Evolutionary conservation across 2,888 invertebrate genomes (phyloP), one percentile per base, ranked within the genome.

Genomic region (Pogonocherus hispidulus): DNA sequence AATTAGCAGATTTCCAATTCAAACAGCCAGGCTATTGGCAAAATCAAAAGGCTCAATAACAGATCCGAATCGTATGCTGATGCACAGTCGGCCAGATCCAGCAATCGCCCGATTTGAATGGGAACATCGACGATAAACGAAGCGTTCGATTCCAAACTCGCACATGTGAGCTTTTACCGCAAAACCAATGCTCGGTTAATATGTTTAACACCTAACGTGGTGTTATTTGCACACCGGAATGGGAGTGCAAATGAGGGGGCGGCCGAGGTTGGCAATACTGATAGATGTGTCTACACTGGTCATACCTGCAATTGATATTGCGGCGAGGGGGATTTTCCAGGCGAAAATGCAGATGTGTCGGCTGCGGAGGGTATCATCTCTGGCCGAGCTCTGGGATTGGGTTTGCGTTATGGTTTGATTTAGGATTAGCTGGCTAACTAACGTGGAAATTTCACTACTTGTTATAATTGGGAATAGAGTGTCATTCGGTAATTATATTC

Each of bases 121-220:
- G 27, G n/a, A 27, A 27, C 44, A 52, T 46, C 62, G 66, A 49
- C 70, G 68, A 72, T 69, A 60, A 77, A 62, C 69, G 70, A 71
- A 41, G 72, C 73, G 82, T 74, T 70, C 78, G 76, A 67, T 60
- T 55, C 64, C 56, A 63, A 69, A 69, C 76, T 76, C 80, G 77
- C 80, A 80, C 80, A 80, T 80, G 81, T 80, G 80, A 78, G 79
- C 81, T 80, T 78, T 78, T 71, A 76, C 80, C 80, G 74, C 81
- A 81, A 81, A 81, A 80, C 84, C 83, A 79, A 83, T 83, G 83
- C 81, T 74, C 83, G 84, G 83, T 83, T 84, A 84, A 84, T 84
- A 84, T 82, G 84, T 83, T 84, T 84, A 84, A 84, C 84, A 84
- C 84, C 84, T 84, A 82, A 82, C 81, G 69, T 64, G 71, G 80